Evolutionary conservation across 2,797 vertebrate species (phyloP).

Genomic region (Uromys caudimaculatus): DNA sequence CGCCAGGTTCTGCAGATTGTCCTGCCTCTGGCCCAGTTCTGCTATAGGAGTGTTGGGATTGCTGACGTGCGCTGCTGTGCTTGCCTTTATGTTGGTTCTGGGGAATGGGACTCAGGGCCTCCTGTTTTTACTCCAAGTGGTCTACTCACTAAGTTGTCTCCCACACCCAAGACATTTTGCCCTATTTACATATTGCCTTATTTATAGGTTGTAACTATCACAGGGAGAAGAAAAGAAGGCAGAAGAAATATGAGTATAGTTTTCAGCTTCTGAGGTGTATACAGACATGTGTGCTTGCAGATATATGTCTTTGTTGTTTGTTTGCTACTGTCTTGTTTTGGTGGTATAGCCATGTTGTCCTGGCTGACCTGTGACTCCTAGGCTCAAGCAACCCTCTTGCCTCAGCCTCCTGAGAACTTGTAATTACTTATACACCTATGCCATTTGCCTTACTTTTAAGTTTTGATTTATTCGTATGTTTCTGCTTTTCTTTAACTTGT

Average conservation of each 20-base stretch:
- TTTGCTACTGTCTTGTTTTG: background rate
- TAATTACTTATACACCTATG: background rate
- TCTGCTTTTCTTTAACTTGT: conserved; percentile 30
- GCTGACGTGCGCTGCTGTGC: background rate
- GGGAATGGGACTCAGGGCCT: background rate
- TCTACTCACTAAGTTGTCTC: background rate
- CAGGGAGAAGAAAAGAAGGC: background rate
- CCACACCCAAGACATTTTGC: background rate
- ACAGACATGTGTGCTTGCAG: background rate
- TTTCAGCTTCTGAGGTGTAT: conserved; percentile 16
- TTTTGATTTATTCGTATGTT: conserved; percentile 31
- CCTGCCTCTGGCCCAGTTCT: background rate
- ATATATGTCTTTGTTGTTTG: background rate
- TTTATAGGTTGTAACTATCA: background rate
- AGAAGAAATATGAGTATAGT: conserved; percentile 36
- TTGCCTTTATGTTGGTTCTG: background rate
- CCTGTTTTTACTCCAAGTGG: background rate
- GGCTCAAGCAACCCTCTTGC: background rate
- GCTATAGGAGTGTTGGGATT: background rate
- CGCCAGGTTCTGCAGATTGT: background rate
- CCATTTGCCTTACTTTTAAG: background rate
- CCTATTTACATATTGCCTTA: background rate
- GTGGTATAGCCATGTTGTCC: background rate
- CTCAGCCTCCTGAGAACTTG: background rate
- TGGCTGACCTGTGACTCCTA: background rate